Evolutionary conservation across 2,113 vertebrate species (phyloP).

Genomic region (Dromiciops gliroides): DNA sequence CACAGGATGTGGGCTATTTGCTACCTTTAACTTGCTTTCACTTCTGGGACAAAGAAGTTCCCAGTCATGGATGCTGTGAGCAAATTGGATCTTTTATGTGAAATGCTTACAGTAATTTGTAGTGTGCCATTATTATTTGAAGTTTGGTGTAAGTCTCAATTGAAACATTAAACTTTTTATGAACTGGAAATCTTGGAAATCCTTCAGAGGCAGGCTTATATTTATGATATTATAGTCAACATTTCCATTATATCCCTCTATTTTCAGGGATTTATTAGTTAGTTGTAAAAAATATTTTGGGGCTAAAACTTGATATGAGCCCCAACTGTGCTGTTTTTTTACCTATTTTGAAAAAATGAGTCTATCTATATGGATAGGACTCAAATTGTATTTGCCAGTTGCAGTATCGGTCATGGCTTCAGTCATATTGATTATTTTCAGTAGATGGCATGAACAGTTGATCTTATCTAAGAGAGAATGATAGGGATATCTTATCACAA

Average conservation of each 20-base stretch:
- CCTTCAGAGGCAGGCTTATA: conserved; percentile 79
- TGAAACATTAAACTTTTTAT: conserved; percentile 84
- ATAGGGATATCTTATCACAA: neutral
- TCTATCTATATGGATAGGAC: conserved; percentile 8
- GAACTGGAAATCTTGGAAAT: conserved; percentile 84
- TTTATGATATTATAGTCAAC: conserved; percentile 80
- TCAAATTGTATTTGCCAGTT: conserved; percentile 2
- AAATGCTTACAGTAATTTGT: conserved; percentile 73
- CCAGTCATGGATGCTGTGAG: conserved; percentile 45
- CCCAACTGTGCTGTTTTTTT: conserved; percentile 52
- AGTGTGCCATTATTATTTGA: conserved; percentile 70
- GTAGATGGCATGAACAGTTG: neutral
- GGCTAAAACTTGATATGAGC: conserved; percentile 68
- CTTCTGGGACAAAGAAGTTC: conserved; percentile 70
- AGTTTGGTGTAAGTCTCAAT: conserved; percentile 78
- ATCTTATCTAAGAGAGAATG: neutral
- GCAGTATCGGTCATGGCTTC: neutral
- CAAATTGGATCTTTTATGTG: conserved; percentile 76
- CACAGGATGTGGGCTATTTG: conserved; percentile 44
- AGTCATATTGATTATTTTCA: conserved; percentile 26
- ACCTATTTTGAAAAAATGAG: conserved; percentile 43
- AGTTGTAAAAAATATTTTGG: conserved; percentile 74
- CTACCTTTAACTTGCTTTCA: conserved; percentile 74
- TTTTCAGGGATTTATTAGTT: conserved; percentile 80
- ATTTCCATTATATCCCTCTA: conserved; percentile 77